phyloP scores from a whole-genome alignment of 2,888 invertebrate genomes.

The Aleiodes leptofemur region DNA sequence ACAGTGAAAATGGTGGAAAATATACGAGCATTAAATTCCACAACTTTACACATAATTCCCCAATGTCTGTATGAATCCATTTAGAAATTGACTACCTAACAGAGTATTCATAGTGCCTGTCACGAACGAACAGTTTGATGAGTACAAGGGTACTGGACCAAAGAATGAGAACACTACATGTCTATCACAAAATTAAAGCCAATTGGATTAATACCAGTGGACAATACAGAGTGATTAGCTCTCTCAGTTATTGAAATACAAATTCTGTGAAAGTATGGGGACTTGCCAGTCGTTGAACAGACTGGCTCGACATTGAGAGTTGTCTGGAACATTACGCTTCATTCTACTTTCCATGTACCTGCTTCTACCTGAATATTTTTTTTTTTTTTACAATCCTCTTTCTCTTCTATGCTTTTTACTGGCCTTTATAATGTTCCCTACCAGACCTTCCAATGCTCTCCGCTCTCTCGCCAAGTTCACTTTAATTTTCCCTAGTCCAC shows the following conservation, averaged over 20 bases:
- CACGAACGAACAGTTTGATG: conserved; percentile 16
- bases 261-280: conserved; percentile 35
- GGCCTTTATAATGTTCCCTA: conserved; percentile 26
- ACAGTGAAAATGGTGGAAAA: conserved; percentile 1
- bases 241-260: conserved; percentile 34
- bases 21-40: too few species aligned
- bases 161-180: conserved; percentile 52
- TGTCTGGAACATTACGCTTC: conserved; percentile 43
- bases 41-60: too few species aligned
- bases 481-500: conserved; percentile 41
- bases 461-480: conserved; percentile 39
- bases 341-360: conserved; percentile 38
- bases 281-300: conserved; percentile 31
- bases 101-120: conserved; percentile 35
- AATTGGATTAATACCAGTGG: conserved; percentile 40
- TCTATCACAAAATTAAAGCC: conserved; percentile 49
- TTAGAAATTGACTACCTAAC: conserved; percentile 48
- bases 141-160: conserved; percentile 14
- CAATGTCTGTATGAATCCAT: conserved; percentile 9
- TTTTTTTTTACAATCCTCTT: conserved; percentile 1
- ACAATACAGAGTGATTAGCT: conserved; percentile 54
- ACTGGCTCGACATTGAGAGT: conserved; percentile 44
- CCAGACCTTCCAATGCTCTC: conserved; percentile 20
- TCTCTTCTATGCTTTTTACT: conserved; percentile 22
- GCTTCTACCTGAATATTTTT: conserved; percentile 12